A percentile compares a stretch with the other conserved stretches of the same genome.
Conservation (phyloP, 2,797 vertebrate genomes). For the Aselliscus stoliczkanus region DNA sequence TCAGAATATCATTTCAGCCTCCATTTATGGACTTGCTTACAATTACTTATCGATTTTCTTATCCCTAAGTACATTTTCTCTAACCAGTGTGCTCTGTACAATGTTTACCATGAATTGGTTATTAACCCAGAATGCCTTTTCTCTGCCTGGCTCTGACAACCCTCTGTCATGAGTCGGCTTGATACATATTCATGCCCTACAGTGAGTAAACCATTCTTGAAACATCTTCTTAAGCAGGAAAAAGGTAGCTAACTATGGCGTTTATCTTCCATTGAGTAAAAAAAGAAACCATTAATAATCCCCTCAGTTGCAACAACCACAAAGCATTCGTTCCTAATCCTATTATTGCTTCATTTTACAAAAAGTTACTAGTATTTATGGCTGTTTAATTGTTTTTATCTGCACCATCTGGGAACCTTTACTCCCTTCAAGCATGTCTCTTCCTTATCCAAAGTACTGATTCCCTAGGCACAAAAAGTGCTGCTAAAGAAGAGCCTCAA, state of each 20-base stretch:
- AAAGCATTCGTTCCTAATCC: background rate
- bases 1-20: background rate
- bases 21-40: background rate
- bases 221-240: background rate
- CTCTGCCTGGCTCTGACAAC: background rate
- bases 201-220: background rate
- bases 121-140: background rate
- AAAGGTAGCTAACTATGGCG: background rate
- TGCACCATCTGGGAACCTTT: background rate
- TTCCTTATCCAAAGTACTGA: background rate
- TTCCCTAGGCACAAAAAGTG: background rate
- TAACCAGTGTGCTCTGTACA: background rate
- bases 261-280: background rate
- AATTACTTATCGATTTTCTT: background rate
- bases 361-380: background rate
- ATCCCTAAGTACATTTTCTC: background rate
- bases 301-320: background rate
- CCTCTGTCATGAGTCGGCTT: background rate
- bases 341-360: slow-evolving; percentile 16
- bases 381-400: slow-evolving; percentile 5
- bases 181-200: background rate
- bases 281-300: background rate
- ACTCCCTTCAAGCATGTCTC: background rate
- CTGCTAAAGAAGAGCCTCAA: background rate
- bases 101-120: background rate